phyloP scores from a whole-genome alignment of 2,888 invertebrate genomes.

The Torymus auratus region DNA sequence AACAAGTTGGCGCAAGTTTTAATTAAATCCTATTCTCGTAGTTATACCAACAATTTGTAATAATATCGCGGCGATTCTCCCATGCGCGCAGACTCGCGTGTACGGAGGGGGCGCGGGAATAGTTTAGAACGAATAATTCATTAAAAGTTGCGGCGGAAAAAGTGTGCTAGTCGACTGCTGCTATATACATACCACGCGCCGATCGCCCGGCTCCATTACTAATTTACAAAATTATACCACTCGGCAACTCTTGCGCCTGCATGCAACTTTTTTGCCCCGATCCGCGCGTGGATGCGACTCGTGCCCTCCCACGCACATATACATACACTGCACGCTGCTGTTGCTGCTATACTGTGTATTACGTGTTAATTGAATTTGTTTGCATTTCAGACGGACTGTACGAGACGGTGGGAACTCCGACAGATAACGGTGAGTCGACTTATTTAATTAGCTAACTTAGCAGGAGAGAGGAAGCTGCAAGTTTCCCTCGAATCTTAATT shows the following conservation, averaged over 20 bases:
- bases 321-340: background rate
- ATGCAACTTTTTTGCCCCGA: too few species aligned
- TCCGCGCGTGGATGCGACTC: background rate
- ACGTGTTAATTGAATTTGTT: constrained; percentile 54
- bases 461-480: background rate
- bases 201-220: too few species aligned
- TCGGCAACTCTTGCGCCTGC: too few species aligned
- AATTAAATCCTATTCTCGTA: constrained; percentile 21
- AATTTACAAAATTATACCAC: too few species aligned
- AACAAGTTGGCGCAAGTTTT: constrained; percentile 10
- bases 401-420: constrained; percentile 66
- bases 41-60: constrained; percentile 14
- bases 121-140: background rate
- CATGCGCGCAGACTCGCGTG: background rate
- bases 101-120: background rate
- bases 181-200: too few species aligned
- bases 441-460: constrained; percentile 51
- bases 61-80: background rate
- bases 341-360: constrained; percentile 2
- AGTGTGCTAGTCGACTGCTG: too few species aligned
- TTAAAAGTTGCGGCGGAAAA: constrained; percentile 9
- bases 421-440: constrained; percentile 68
- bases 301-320: background rate
- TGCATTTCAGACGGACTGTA: constrained; percentile 71
- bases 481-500: constrained; percentile 56